These are phyloP conservation scores for Eudemis profundana DNA, from an alignment of 2,888 invertebrate genomes.

Conservation along the genomic window DNA sequence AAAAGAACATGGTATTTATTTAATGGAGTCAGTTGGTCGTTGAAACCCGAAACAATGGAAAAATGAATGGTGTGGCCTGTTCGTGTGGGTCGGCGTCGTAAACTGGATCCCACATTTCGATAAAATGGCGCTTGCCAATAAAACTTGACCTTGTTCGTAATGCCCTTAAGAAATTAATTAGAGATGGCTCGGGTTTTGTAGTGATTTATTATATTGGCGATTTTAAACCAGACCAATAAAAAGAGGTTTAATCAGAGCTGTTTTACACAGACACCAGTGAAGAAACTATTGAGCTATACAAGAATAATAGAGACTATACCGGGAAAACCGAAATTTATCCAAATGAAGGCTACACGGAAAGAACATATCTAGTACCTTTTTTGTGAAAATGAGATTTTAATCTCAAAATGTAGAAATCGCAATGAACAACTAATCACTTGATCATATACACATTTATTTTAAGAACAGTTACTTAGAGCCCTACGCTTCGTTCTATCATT, in stretches of 20 bases:
- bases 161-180: constrained; percentile 32
- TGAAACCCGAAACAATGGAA: background rate
- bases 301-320: no score
- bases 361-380: no score
- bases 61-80: background rate
- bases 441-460: no score
- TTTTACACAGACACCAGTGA: no score
- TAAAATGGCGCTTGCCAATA: constrained; percentile 21
- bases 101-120: constrained; percentile 1
- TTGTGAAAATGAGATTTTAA: no score
- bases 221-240: background rate
- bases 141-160: constrained; percentile 30
- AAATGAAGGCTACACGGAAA: no score
- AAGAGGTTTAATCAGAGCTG: background rate
- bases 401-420: no score
- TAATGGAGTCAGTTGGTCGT: constrained; percentile 8
- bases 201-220: constrained; percentile 30
- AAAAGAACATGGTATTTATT: background rate
- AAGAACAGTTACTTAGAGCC: no score
- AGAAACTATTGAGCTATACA: no score
- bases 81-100: constrained; percentile 1
- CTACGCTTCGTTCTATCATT: no score
- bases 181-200: constrained; percentile 5
- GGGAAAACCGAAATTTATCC: no score
- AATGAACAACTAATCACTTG: no score